Conservation (phyloP, 2,113 vertebrate species). For the Gracilinanus agilis region DNA sequence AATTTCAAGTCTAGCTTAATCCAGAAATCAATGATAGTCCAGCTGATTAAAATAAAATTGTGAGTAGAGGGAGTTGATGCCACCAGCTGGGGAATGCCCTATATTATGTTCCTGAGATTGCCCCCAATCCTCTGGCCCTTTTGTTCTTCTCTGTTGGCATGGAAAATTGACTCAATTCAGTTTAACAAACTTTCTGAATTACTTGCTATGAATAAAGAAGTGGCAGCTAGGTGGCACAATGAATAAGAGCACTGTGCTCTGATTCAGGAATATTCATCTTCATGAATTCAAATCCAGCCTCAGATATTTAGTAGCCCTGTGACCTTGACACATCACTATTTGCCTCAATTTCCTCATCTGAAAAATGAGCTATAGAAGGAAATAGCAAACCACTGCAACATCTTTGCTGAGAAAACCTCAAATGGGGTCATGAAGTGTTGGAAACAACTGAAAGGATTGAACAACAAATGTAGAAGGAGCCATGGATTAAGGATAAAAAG, state of each 20-base stretch:
- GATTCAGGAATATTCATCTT: no score
- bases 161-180: neutral
- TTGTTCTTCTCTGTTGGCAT: neutral
- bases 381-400: no score
- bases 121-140: neutral
- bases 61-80: neutral
- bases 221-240: no score
- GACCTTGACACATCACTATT: no score
- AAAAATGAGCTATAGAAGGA: no score
- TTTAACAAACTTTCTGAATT: neutral
- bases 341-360: no score
- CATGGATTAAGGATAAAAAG: neutral
- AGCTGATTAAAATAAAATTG: constrained; percentile 11
- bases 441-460: no score
- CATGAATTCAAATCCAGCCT: no score
- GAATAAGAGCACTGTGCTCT: no score
- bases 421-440: no score
- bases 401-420: no score
- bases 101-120: neutral
- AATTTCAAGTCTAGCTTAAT: neutral
- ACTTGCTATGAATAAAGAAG: neutral
- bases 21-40: neutral
- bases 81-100: neutral
- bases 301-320: no score
- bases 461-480: neutral